Base-by-base conservation (phyloP, 2,113 vertebrate genomes). In the Psephotus haematonotus region DNA sequence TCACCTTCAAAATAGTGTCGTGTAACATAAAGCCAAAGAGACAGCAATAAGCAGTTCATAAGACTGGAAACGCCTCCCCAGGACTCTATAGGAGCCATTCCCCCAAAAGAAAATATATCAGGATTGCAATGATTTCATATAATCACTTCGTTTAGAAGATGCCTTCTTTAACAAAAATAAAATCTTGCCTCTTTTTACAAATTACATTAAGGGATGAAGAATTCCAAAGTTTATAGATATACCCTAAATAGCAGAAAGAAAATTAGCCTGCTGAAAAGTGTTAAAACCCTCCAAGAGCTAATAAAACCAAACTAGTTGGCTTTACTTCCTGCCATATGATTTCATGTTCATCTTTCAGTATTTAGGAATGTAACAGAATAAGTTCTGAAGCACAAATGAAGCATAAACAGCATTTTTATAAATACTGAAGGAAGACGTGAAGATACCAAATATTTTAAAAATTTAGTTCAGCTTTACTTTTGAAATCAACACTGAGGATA, bases 1-100 rank as follows among this genome's bases (percentile, higher is more conserved):
- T 86, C 88, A 92, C 86, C 92, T 92, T 90, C 92, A 92, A 81
- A 96, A 88, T 2, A 86, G 10, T 22, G 29, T 65, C 75, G 13
- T 1, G 3, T 71, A 86, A 79, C 64, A 75, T 50, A 74, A 89
- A 74, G 49, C 44, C 59, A 82, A 65, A 75, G 49, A 90, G 47
- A 70, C 35, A 77, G 41, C 55, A 88, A 67, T 60, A 72, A 79
- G n/a, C 37, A 46, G 29, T 33, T 69, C 14, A 5, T 15, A 81
- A 70, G 29, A 77, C 53, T 25, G 47, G 25, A 92, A 94, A 82
- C 63, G 52, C 44, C 24, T 93, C 65, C 31, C n/a, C 28, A 20
- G 20, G 52, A 88, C 33, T 80, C 50, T 19, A 11, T 27, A 39
- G 18, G 31, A 88, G 13, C 19, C 8, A 41, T n/a, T 39, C 13